Evolutionary conservation across 2,797 vertebrate genomes (phyloP), one percentile per base, ranked within the genome.

Genomic region (Ambastaia sidthimunki): DNA sequence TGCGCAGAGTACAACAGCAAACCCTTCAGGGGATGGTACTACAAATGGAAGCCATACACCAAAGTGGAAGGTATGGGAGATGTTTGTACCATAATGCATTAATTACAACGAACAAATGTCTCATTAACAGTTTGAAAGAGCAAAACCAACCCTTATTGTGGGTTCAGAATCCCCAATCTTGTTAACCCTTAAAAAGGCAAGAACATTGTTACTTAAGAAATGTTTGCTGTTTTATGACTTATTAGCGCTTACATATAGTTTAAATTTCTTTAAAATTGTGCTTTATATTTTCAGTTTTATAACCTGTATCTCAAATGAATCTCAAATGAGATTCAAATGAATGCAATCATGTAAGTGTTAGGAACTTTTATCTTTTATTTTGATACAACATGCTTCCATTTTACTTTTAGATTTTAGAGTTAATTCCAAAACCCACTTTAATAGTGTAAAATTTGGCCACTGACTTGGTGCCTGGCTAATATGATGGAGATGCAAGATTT

Each of bases 31-130:
- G 98, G 98, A 62, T 99, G 97, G 98, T 97, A 95, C 93, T 99
- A 99, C 91, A 97, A 97, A 84, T 99, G 98, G 98, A 98, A 97
- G 86, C 97, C 98, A 3, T 99, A 99, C 82, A 97, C 93, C 37
- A 97, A 96, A 91, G 97, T 99, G 73, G 95, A 98, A 89, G 97
- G 98, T 99, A 93, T 75, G 63, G 72, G 12, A 83, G 37, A 60
- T 52, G 37, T 4, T 78, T 54, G 74, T 76, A 28, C 55, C 48
- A 44, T 67, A 69, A 23, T 66, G 57, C 37, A 44, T 54, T 76
- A 66, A 67, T 78, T 82, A 52, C 4, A 11, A 63, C 12, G 50
- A 37, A 57, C 50, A 67, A 78, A 71, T 81, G 57, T 72, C 65
- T 18, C 31, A 50, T 76, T 72, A 81, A 69, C 54, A 57, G 28